Conservation (phyloP, 2,888 invertebrate genomes). For the Dryobotodes eremita region DNA sequence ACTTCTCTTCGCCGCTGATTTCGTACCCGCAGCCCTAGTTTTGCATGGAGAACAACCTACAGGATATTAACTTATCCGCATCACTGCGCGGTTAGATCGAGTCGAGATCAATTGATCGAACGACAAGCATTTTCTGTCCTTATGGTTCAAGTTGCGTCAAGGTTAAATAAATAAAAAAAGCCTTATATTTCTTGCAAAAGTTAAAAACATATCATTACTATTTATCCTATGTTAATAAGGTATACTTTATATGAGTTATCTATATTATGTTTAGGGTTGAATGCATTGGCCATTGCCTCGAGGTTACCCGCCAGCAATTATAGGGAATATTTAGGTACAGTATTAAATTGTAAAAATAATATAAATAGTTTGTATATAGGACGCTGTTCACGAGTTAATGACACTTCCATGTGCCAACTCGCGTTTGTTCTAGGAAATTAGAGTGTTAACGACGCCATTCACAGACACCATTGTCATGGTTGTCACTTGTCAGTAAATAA, state of each 20-base stretch:
- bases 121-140: background rate
- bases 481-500: background rate
- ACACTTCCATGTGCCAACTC: slow-evolving; percentile 19
- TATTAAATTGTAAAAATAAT: background rate
- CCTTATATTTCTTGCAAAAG: no score
- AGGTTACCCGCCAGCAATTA: background rate
- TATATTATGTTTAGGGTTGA: no score
- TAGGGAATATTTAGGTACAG: background rate
- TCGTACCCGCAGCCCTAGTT: background rate
- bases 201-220: no score
- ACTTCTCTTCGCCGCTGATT: background rate
- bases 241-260: no score
- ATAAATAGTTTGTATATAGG: slow-evolving; percentile 4
- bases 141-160: background rate
- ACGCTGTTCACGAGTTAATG: slow-evolving; percentile 1
- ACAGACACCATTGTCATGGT: background rate
- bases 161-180: no score
- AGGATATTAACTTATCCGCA: background rate
- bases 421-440: slow-evolving; percentile 5
- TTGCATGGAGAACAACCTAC: background rate
- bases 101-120: background rate
- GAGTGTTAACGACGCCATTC: background rate
- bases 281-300: background rate
- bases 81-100: background rate
- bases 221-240: no score